Evolutionary conservation across 2,797 vertebrate genomes (phyloP).

Genomic region (Peromyscus nudipes): DNA sequence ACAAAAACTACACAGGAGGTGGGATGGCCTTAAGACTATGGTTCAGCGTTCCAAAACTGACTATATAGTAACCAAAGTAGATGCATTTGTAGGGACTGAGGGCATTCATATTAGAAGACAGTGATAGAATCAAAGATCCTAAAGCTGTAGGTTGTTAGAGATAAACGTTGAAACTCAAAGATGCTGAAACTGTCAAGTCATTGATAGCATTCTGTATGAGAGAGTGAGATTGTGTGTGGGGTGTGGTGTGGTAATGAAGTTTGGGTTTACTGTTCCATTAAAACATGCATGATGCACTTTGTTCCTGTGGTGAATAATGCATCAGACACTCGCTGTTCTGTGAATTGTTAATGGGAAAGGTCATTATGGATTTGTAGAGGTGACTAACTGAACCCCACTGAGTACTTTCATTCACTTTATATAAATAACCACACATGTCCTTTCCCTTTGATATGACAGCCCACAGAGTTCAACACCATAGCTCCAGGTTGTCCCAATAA

Average conservation of each 20-base stretch:
- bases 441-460: neutral
- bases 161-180: neutral
- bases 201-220: neutral
- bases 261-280: neutral
- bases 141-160: neutral
- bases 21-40: neutral
- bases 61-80: neutral
- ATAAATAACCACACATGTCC: constrained; percentile 8
- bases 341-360: constrained; percentile 82
- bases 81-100: neutral
- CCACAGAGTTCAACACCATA: neutral
- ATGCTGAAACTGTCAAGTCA: neutral
- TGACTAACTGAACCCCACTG: neutral
- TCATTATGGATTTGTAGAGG: constrained; percentile 74
- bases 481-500: neutral
- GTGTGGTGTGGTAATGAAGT: neutral
- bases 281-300: constrained; percentile 40
- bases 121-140: neutral
- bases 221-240: neutral
- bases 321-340: constrained; percentile 76
- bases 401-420: constrained; percentile 55
- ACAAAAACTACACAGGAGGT: neutral
- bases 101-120: neutral
- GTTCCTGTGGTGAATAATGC: constrained; percentile 84
- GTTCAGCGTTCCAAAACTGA: neutral